Conservation (phyloP, 2,888 invertebrate genomes). For the Aphidius colemani region DNA sequence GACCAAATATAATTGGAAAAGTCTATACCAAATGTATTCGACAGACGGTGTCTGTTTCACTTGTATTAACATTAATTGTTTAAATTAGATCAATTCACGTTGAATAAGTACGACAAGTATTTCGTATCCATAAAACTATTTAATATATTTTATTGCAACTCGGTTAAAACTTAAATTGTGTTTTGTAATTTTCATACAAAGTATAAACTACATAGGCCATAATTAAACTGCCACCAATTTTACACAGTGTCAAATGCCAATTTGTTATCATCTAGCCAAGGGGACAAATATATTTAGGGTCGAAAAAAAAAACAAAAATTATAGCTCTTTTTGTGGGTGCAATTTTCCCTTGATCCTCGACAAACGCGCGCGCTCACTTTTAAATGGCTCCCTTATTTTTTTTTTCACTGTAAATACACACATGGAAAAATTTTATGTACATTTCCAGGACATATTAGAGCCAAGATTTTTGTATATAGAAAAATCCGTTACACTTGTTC, state of each 20-base stretch:
- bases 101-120: neutral
- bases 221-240: constrained; percentile 38
- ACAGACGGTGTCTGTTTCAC: constrained; percentile 20
- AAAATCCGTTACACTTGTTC: neutral
- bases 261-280: constrained; percentile 36
- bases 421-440: neutral
- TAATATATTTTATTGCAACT: no score
- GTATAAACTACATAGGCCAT: constrained; percentile 8
- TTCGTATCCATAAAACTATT: no score
- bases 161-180: no score
- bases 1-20: constrained; percentile 22
- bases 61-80: neutral
- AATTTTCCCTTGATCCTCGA: constrained; percentile 5
- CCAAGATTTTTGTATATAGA: neutral
- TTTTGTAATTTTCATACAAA: constrained; percentile 8
- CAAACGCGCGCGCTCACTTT: constrained; percentile 1
- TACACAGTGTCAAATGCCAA: constrained; percentile 36
- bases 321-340: no score
- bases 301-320: no score
- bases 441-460: neutral
- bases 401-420: neutral
- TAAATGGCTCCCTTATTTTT: neutral
- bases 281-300: constrained; percentile 18
- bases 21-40: constrained; percentile 5
- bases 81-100: constrained; percentile 18